Evolutionary conservation across 2,888 invertebrate genomes (phyloP).

Genomic region (Pristionchus maxplancki): DNA sequence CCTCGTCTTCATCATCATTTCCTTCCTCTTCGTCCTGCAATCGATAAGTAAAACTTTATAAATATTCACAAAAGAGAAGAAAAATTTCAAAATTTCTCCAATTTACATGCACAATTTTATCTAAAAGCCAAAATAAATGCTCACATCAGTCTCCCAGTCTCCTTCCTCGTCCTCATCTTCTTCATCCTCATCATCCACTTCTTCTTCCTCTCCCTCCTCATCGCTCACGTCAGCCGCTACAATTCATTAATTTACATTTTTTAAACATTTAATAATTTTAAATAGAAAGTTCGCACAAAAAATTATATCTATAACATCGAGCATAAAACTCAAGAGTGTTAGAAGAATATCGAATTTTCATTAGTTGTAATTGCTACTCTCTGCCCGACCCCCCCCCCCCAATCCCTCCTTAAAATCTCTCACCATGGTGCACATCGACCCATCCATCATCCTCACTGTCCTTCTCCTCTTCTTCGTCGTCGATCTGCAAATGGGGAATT

Average conservation of each 20-base stretch:
- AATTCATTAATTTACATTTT: neutral
- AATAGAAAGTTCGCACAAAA: too few species aligned
- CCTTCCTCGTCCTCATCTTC: constrained; percentile 35
- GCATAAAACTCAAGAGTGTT: too few species aligned
- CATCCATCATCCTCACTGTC: constrained; percentile 52
- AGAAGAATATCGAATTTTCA: too few species aligned
- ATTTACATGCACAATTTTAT: too few species aligned
- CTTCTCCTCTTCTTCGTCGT: constrained; percentile 49
- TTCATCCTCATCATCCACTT: neutral
- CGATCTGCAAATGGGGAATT: neutral
- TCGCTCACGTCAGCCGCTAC: constrained; percentile 22
- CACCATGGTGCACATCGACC: constrained; percentile 49
- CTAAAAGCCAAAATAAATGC: neutral
- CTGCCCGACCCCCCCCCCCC: too few species aligned
- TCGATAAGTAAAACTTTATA: neutral
- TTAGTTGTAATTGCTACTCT: too few species aligned
- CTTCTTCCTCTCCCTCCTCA: neutral
- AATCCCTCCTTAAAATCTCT: too few species aligned
- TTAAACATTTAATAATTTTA: neutral
- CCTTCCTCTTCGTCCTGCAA: constrained; percentile 51
- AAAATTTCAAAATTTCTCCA: neutral
- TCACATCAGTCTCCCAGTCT: constrained; percentile 53
- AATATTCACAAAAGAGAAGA: neutral
- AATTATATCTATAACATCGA: too few species aligned
- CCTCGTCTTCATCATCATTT: constrained; percentile 51